phyloP scores from a whole-genome alignment of 1,140 invertebrate genomes.

The Bombyx mandarina region DNA sequence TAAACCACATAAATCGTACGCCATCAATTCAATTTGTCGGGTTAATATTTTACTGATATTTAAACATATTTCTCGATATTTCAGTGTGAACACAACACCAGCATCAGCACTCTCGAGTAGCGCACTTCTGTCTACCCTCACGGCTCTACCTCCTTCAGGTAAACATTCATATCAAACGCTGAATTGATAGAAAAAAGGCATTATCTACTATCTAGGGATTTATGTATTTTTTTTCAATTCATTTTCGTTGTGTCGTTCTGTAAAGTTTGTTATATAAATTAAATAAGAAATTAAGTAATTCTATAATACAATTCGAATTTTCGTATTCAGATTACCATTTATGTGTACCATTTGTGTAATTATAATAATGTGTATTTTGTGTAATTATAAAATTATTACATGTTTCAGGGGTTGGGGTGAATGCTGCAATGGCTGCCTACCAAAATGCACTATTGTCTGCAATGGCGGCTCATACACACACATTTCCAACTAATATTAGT shows the following conservation, averaged over 20 bases:
- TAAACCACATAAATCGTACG: no score
- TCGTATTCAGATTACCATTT: no score
- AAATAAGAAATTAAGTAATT: neutral
- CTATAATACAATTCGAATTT: no score
- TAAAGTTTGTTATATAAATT: neutral
- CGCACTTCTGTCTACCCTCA: constrained; percentile 51
- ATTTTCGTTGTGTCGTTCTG: no score
- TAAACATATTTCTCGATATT: constrained; percentile 9
- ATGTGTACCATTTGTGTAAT: no score
- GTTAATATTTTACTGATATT: no score
- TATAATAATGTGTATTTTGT: no score
- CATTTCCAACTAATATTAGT: constrained; percentile 43
- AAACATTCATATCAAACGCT: neutral
- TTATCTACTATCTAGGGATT: neutral
- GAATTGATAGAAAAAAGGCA: neutral
- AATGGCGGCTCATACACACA: constrained; percentile 63
- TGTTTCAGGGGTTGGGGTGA: constrained; percentile 48
- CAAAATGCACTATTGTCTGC: constrained; percentile 66
- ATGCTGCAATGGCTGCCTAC: constrained; percentile 67
- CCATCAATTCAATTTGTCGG: no score
- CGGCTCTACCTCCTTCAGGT: constrained; percentile 57
- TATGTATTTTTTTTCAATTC: no score
- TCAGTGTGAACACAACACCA: constrained; percentile 40
- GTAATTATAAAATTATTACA: no score
- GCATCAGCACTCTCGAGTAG: constrained; percentile 52